Conservation (phyloP, 92 coral and sea anemone species). For the Umimayanthus kanabou region DNA sequence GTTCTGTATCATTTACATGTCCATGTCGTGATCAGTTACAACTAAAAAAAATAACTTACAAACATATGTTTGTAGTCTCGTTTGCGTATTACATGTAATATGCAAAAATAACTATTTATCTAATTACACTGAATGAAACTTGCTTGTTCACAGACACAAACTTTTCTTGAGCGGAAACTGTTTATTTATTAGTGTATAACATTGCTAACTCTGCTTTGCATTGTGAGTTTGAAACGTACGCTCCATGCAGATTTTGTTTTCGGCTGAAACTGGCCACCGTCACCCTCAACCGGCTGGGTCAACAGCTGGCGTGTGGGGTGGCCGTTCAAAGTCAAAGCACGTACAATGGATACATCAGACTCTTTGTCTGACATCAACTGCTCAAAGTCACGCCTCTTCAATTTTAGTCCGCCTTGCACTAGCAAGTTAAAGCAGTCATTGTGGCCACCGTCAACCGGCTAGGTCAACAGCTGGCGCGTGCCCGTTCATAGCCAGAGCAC, state of each 20-base stretch:
- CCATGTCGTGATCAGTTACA: neutral
- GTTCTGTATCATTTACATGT: too few species aligned
- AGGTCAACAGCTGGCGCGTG: neutral
- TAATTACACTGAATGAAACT: neutral
- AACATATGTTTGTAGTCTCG: neutral
- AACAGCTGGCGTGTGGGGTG: neutral
- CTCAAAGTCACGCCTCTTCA: neutral
- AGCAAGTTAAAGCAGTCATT: too few species aligned
- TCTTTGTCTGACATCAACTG: neutral
- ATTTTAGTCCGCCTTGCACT: neutral
- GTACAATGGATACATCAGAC: neutral
- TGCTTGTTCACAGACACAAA: neutral
- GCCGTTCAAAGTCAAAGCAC: neutral
- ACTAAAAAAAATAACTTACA: neutral
- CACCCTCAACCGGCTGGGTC: neutral
- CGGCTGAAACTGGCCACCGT: neutral
- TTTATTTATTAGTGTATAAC: neutral
- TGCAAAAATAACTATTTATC: neutral
- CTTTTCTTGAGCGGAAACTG: neutral
- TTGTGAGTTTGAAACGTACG: neutral
- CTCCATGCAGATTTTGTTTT: neutral
- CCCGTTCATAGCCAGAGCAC: neutral
- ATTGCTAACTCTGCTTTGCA: neutral
- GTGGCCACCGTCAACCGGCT: neutral
- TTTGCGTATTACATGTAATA: neutral